Base-by-base conservation (phyloP, 2,888 invertebrate species). In the Cheilosia grossa region DNA sequence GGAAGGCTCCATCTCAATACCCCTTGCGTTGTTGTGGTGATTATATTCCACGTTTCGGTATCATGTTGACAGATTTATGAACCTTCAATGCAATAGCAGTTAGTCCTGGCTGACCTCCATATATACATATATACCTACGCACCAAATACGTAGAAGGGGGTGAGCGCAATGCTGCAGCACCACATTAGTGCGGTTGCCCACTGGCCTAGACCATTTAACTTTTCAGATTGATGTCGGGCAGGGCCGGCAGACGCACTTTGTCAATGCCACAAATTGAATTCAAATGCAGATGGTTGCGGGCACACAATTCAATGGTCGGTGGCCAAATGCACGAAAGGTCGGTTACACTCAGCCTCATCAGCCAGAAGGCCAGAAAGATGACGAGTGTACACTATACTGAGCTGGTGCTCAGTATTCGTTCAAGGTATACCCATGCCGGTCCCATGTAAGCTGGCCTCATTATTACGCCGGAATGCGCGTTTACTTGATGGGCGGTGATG, bases 241-340 rank as follows among this genome's bases (percentile, higher is more conserved):
- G 44, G 75, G 61, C 67, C 61, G 63, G 77, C 66, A 80, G 75
- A 81, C 81, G 75, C 77, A 85, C 75, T 85, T 77, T 85, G 80
- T 85, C 85, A 85, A 72, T 77, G 85, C 85, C 85, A 85, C 85
- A 81, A 85, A 85, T 85, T 81, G 85, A 77, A 85, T 85, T 85
- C 72, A 77, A 72, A 81, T 81, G 75, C 81, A 85, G 75, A 85
- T 81, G 85, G 75, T 66, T 85, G 75, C 58, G 81, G 80, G 70
- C 61, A 47, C 19, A 61, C 51, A 70, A 81, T 72, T 80, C 75
- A 80, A 72, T 81, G 75, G 81, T 56, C 72, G 72, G 64, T 70
- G 70, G 73, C 73, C 73, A 80, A 80, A 80, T 69, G 74, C 53
- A 69, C 58, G 79, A 83, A 58, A 80, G 81, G 75, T 85, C 51